Evolutionary conservation across 2,888 invertebrate species (phyloP).

Genomic region (Crepidodera aurea): DNA sequence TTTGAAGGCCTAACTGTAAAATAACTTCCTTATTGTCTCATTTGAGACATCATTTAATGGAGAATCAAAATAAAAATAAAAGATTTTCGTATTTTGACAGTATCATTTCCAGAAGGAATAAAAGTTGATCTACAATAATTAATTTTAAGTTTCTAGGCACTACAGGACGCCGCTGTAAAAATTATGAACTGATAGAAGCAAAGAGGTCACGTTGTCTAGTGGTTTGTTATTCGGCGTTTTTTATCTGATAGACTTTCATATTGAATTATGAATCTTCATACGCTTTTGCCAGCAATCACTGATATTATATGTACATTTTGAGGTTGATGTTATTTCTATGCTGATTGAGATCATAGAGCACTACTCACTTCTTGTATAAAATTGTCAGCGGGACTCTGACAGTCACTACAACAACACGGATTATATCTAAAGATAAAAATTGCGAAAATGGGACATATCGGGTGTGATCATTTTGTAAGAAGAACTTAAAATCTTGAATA

Average conservation of each 20-base stretch:
- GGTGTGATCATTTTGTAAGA: too few species aligned
- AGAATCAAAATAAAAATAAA: too few species aligned
- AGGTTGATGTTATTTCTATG: conserved; percentile 22
- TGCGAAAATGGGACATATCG: neutral
- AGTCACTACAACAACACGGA: conserved; percentile 8
- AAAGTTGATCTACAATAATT: too few species aligned
- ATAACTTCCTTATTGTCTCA: too few species aligned
- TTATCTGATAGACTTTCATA: conserved; percentile 29
- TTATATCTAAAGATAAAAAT: conserved; percentile 8
- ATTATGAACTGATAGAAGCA: conserved; percentile 6
- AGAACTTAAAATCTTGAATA: too few species aligned
- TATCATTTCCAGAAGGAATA: too few species aligned
- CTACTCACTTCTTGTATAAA: conserved; percentile 14
- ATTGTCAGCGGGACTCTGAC: conserved; percentile 25
- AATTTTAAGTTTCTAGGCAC: too few species aligned
- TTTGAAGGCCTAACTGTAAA: too few species aligned
- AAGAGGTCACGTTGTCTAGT: conserved; percentile 24
- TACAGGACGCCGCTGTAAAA: conserved; percentile 4
- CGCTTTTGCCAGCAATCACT: conserved; percentile 20
- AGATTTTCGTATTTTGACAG: too few species aligned
- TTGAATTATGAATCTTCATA: conserved; percentile 26
- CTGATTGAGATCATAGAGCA: conserved; percentile 25
- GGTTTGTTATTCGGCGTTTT: conserved; percentile 30
- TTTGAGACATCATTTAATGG: too few species aligned
- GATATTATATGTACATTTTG: conserved; percentile 20